Evolutionary conservation across 2,797 vertebrate genomes (phyloP).

Genomic region (Melopsittacus undulatus): DNA sequence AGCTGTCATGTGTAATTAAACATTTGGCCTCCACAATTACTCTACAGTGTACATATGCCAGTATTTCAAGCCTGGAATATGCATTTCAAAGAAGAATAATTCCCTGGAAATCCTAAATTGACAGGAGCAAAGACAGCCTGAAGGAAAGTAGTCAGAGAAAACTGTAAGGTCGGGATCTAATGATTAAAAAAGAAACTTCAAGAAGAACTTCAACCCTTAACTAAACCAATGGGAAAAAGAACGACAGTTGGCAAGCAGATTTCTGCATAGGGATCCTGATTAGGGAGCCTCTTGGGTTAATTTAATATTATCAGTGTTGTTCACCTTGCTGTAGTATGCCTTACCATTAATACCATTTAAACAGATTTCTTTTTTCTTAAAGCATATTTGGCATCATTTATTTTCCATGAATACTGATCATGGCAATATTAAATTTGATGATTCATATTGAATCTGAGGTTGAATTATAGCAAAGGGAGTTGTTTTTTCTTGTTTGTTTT

Average conservation of each 20-base stretch:
- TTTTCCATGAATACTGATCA: constrained; percentile 75
- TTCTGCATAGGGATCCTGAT: constrained; percentile 81
- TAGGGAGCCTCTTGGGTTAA: constrained; percentile 82
- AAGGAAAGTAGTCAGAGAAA: constrained; percentile 85
- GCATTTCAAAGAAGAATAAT: constrained; percentile 95
- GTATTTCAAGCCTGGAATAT: constrained; percentile 89
- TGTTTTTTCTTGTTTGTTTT: not conserved
- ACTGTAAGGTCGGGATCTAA: constrained; percentile 89
- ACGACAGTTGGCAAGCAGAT: constrained; percentile 84
- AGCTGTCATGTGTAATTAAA: constrained; percentile 99
- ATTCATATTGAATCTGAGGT: constrained; percentile 66
- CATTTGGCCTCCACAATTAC: constrained; percentile 97
- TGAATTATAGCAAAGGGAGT: constrained; percentile 63
- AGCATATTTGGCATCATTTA: constrained; percentile 76
- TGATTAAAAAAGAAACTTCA: constrained; percentile 92
- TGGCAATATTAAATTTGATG: constrained; percentile 71
- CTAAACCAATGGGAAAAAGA: constrained; percentile 86
- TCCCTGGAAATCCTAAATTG: constrained; percentile 93
- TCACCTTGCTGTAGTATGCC: constrained; percentile 79
- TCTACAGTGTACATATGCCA: constrained; percentile 94
- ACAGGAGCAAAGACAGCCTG: constrained; percentile 89
- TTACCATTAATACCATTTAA: constrained; percentile 79
- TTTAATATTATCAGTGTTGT: constrained; percentile 84
- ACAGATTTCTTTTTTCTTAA: constrained; percentile 76
- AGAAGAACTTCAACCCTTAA: constrained; percentile 86